A percentile compares a stretch with the other conserved stretches of the same genome.
phyloP scores from a whole-genome alignment of 1,140 invertebrate species.

The Atta cephalotes region DNA sequence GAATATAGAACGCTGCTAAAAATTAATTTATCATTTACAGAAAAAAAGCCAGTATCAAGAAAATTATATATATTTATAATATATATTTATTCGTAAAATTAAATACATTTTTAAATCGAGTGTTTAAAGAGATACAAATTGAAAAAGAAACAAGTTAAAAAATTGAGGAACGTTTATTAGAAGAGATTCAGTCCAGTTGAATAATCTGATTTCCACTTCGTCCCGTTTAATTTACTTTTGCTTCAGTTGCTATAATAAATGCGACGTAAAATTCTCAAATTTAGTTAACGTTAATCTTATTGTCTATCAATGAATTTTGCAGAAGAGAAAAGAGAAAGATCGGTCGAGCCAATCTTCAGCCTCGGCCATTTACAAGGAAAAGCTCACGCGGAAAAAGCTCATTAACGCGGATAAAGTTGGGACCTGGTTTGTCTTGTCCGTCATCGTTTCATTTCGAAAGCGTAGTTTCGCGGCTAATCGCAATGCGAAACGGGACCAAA shows the following conservation, averaged over 20 bases:
- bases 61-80: neutral
- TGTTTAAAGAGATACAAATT: neutral
- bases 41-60: neutral
- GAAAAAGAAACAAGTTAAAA: neutral
- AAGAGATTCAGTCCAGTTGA: neutral
- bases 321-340: neutral
- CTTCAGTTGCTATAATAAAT: neutral
- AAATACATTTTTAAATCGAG: conserved; percentile 12
- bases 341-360: conserved; percentile 12
- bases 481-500: conserved; percentile 85
- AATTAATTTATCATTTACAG: neutral
- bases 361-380: conserved; percentile 62
- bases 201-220: conserved; percentile 5
- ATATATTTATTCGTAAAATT: conserved; percentile 15
- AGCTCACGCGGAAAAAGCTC: conserved; percentile 62
- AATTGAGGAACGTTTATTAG: neutral
- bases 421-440: conserved; percentile 81
- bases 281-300: conserved; percentile 19
- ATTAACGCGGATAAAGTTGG: conserved; percentile 73
- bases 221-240: neutral
- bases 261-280: conserved; percentile 1
- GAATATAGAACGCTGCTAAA: neutral
- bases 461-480: conserved; percentile 81
- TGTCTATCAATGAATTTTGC: conserved; percentile 4
- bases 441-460: conserved; percentile 80